Conservation (phyloP, 2,113 vertebrate species). For the Circaetus cinerascens region DNA sequence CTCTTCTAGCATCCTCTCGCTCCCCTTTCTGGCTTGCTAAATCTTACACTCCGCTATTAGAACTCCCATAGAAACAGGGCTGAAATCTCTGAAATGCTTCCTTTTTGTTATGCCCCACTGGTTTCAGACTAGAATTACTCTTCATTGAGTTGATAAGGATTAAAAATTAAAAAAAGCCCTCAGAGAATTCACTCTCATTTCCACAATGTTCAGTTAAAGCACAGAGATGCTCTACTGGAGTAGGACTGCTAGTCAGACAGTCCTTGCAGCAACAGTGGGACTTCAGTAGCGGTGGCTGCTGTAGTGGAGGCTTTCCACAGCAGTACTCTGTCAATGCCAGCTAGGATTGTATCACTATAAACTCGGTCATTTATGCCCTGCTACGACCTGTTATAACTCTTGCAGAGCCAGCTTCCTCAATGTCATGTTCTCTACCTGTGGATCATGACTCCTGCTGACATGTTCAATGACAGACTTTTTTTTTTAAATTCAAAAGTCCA, state of each 20-base stretch:
- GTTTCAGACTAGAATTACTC: constrained; percentile 43
- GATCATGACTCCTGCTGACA: constrained; percentile 69
- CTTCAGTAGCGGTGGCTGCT: background rate
- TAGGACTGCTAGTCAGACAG: background rate
- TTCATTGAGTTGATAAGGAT: constrained; percentile 33
- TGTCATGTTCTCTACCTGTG: constrained; percentile 24
- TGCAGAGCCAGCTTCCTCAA: constrained; percentile 31
- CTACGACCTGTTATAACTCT: background rate
- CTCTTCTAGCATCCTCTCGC: background rate
- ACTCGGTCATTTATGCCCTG: constrained; percentile 7
- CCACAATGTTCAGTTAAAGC: constrained; percentile 13
- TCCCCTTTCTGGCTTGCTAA: background rate
- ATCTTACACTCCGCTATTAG: background rate
- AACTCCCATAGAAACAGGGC: background rate
- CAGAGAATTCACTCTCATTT: constrained; percentile 29
- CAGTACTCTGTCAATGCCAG: constrained; percentile 5
- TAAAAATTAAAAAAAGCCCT: constrained; percentile 41
- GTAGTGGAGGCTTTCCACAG: background rate
- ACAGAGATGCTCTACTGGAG: background rate
- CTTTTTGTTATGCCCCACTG: constrained; percentile 31
- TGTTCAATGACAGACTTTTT: constrained; percentile 47
- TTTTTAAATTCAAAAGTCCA: constrained; percentile 48
- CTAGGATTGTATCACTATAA: constrained; percentile 8
- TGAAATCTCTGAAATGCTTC: constrained; percentile 32
- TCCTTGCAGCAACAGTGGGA: constrained; percentile 4